Conservation (phyloP, 2,888 invertebrate species). For the Dynastes hyllus region DNA sequence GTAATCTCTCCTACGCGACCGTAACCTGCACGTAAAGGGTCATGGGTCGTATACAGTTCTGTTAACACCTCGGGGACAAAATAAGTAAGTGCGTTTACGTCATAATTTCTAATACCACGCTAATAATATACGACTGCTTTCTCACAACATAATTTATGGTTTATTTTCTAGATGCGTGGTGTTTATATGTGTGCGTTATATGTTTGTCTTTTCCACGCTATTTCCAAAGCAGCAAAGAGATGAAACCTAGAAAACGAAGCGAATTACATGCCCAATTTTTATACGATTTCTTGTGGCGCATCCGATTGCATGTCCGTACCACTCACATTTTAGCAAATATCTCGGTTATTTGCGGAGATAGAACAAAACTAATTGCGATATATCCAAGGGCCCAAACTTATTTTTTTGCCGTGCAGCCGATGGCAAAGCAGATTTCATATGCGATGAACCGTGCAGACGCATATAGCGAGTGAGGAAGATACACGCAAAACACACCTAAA, state of each 20-base stretch:
- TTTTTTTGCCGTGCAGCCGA: no score
- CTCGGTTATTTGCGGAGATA: no score
- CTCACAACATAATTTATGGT: constrained; percentile 45
- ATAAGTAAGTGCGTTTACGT: constrained; percentile 56
- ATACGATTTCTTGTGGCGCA: constrained; percentile 10
- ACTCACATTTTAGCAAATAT: no score
- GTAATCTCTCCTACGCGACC: constrained; percentile 59
- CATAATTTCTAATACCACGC: constrained; percentile 51
- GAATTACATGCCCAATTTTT: neutral
- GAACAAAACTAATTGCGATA: no score
- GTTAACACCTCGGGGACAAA: constrained; percentile 61
- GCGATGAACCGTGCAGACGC: no score
- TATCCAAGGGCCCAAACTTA: no score
- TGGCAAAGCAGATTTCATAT: no score
- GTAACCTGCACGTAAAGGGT: constrained; percentile 58
- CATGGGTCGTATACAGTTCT: constrained; percentile 59
- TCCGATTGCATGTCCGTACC: no score
- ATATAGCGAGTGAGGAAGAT: no score
- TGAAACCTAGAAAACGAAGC: constrained; percentile 1
- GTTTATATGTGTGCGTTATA: constrained; percentile 2
- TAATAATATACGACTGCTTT: constrained; percentile 49
- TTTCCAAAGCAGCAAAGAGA: constrained; percentile 1
- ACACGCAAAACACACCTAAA: no score
- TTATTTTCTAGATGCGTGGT: constrained; percentile 40
- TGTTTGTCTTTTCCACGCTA: constrained; percentile 45